Evolutionary conservation across 2,797 vertebrate species (phyloP).

Genomic region (Bucorvus abyssinicus): DNA sequence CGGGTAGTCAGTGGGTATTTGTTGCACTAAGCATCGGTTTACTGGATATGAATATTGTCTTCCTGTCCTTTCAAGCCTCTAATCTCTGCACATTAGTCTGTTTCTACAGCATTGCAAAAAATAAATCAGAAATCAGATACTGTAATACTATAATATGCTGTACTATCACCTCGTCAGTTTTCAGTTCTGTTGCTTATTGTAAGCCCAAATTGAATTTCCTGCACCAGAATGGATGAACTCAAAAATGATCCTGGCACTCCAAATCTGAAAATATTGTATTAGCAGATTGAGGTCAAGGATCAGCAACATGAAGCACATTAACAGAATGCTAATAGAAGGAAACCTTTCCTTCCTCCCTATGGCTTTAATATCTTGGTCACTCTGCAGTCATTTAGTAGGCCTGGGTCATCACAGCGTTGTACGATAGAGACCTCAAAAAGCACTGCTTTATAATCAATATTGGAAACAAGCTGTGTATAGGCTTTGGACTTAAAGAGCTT

Average conservation of each 20-base stretch:
- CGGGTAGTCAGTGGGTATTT: not conserved
- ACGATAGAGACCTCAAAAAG: not conserved
- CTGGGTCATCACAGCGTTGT: not conserved
- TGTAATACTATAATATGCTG: not conserved
- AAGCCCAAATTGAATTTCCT: not conserved
- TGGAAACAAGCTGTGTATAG: not conserved
- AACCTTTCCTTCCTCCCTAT: not conserved
- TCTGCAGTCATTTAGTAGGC: not conserved
- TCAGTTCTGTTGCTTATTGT: not conserved
- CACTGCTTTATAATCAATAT: not conserved
- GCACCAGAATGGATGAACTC: not conserved
- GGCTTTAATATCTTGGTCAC: not conserved
- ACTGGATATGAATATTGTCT: not conserved
- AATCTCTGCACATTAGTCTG: not conserved
- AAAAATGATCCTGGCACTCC: not conserved
- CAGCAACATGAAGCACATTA: not conserved
- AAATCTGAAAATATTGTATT: not conserved
- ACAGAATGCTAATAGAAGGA: not conserved
- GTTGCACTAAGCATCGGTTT: not conserved
- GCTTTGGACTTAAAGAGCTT: not conserved
- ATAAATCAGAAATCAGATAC: not conserved
- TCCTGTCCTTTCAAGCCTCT: not conserved
- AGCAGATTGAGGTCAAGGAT: conserved; percentile 5
- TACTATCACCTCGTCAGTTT: not conserved
- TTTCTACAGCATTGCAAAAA: not conserved